These are phyloP conservation scores for Numida meleagris DNA, from an alignment of 2,113 vertebrate genomes.

Conservation along the genomic window DNA sequence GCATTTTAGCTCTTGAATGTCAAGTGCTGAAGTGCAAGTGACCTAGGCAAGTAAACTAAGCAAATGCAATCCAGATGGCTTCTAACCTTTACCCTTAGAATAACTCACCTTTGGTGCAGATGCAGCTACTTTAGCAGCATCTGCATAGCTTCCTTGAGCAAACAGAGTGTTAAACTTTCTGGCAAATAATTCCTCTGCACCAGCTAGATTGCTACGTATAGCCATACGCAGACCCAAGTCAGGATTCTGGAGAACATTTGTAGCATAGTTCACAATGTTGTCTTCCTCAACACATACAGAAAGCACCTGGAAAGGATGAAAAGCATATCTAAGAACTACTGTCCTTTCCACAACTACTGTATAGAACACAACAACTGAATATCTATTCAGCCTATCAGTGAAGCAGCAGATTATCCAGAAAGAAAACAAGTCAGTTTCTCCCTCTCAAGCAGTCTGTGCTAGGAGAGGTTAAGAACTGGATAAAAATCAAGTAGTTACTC, in stretches of 20 bases:
- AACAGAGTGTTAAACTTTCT: constrained; percentile 91
- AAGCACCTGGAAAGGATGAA: constrained; percentile 80
- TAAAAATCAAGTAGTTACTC: neutral
- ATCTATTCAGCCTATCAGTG: neutral
- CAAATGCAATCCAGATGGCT: neutral
- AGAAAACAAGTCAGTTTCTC: neutral
- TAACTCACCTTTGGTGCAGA: constrained; percentile 89
- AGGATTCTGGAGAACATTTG: constrained; percentile 90
- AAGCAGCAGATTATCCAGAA: neutral
- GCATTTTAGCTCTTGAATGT: neutral
- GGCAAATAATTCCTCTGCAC: constrained; percentile 90
- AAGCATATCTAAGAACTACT: neutral
- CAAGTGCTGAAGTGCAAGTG: neutral
- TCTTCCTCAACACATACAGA: constrained; percentile 95
- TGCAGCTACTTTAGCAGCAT: constrained; percentile 90
- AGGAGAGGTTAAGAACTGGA: neutral
- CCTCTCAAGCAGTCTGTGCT: neutral
- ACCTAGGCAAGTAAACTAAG: neutral
- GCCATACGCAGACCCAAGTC: constrained; percentile 91
- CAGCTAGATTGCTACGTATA: constrained; percentile 87
- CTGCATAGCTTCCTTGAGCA: constrained; percentile 89
- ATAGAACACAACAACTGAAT: neutral
- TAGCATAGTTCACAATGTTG: constrained; percentile 92
- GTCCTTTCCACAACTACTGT: neutral
- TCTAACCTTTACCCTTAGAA: neutral